Evolutionary conservation across 1,140 invertebrate genomes (phyloP).

Genomic region (Leptinotarsa defecta): DNA sequence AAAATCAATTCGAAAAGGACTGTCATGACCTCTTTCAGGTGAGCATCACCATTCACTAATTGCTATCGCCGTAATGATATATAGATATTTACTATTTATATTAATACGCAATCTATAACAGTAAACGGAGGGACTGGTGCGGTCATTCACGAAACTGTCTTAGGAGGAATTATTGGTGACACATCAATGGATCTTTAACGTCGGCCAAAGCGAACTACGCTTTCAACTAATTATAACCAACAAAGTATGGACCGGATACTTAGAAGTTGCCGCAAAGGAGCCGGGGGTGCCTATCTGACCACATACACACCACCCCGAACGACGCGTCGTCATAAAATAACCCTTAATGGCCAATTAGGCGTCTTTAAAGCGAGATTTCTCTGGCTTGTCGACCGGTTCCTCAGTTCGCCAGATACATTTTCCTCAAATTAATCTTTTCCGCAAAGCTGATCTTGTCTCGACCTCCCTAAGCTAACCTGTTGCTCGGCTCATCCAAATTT

Average conservation of each 20-base stretch:
- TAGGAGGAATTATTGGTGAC: slow-evolving; percentile 47
- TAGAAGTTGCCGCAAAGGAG: slow-evolving; percentile 47
- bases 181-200: slow-evolving; percentile 51
- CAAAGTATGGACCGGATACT: slow-evolving; percentile 49
- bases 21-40: neutral
- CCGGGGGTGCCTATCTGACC: slow-evolving; percentile 47
- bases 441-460: slow-evolving; percentile 39
- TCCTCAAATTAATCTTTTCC: slow-evolving; percentile 42
- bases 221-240: slow-evolving; percentile 52
- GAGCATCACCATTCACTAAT: neutral
- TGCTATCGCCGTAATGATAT: neutral
- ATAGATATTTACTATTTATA: neutral
- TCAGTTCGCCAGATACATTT: slow-evolving; percentile 10
- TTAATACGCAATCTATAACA: slow-evolving; percentile 34
- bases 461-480: slow-evolving; percentile 40
- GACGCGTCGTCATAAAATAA: slow-evolving; percentile 48
- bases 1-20: slow-evolving; percentile 24
- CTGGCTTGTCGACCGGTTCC: neutral
- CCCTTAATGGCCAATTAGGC: slow-evolving; percentile 52
- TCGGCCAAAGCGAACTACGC: slow-evolving; percentile 47
- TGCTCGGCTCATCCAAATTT: slow-evolving; percentile 46
- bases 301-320: slow-evolving; percentile 47
- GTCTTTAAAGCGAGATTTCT: slow-evolving; percentile 39
- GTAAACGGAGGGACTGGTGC: slow-evolving; percentile 30
- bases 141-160: slow-evolving; percentile 49